Percentiles rank a stretch among this genome's conserved stretches.
These are phyloP conservation scores for Decapterus maruadsi DNA, from an alignment of 2,797 vertebrate species.

Conservation along the genomic window DNA sequence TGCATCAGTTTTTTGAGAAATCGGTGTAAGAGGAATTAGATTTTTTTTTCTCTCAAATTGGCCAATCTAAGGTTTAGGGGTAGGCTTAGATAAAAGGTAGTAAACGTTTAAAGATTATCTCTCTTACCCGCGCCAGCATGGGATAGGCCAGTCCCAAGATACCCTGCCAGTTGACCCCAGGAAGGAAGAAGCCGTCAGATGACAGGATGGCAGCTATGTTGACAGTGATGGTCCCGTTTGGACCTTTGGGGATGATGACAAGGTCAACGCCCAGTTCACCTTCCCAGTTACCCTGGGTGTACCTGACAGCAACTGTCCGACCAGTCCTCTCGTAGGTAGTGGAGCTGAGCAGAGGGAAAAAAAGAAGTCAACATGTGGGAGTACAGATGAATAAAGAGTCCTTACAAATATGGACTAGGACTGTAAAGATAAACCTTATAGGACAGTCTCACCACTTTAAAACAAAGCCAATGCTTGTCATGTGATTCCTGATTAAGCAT, in stretches of 20 bases:
- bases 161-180: conserved; percentile 95
- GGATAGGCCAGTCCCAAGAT: conserved; percentile 96
- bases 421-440: neutral
- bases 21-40: neutral
- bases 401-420: neutral
- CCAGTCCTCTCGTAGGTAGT: conserved; percentile 86
- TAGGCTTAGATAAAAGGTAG: neutral
- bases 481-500: neutral
- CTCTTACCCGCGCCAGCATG: conserved; percentile 90
- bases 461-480: neutral
- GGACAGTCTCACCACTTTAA: neutral
- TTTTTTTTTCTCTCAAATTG: neutral
- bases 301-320: conserved; percentile 89
- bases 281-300: conserved; percentile 97
- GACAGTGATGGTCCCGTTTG: conserved; percentile 86
- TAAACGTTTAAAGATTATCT: neutral
- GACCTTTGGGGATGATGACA: conserved; percentile 89
- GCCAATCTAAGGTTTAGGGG: neutral
- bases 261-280: conserved; percentile 92
- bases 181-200: conserved; percentile 95
- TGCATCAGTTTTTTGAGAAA: neutral
- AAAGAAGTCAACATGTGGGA: neutral
- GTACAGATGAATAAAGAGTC: neutral
- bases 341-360: conserved; percentile 84
- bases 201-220: conserved; percentile 93